A percentile compares a stretch with the other conserved stretches of the same genome.
These are phyloP conservation scores for Tubiluchus corallicola DNA, from an alignment of 2,888 invertebrate species.

Conservation along the genomic window DNA sequence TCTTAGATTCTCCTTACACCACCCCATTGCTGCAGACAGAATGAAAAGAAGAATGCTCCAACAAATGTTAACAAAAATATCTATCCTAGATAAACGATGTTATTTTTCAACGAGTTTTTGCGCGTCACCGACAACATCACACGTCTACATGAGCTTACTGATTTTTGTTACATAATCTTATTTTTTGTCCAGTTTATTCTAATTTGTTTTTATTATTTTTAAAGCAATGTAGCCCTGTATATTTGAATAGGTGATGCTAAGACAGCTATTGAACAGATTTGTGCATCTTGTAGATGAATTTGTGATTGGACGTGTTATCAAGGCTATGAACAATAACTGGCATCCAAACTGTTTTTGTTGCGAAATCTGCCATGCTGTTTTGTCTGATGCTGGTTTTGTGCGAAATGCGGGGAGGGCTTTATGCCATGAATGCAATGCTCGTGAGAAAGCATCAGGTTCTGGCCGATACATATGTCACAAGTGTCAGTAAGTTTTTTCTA, in stretches of 20 bases:
- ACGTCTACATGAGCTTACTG: too few relatives aligned
- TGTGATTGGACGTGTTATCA: constrained; percentile 94
- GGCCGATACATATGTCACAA: constrained; percentile 96
- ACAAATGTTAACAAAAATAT: too few relatives aligned
- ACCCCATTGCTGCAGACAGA: too few relatives aligned
- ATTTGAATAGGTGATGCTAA: constrained; percentile 1
- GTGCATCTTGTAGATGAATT: constrained; percentile 50
- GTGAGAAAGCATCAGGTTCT: constrained; percentile 78
- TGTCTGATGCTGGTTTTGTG: constrained; percentile 94
- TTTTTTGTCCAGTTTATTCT: too few relatives aligned
- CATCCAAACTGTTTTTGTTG: constrained; percentile 96
- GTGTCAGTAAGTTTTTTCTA: constrained; percentile 84
- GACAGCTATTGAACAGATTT: constrained; percentile 4
- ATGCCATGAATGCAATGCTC: constrained; percentile 91
- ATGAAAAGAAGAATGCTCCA: too few relatives aligned
- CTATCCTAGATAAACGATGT: too few relatives aligned
- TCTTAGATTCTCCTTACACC: too few relatives aligned
- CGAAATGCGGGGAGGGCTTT: constrained; percentile 49
- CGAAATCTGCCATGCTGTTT: constrained; percentile 68
- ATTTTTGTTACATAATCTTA: too few relatives aligned
- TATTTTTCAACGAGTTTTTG: too few relatives aligned
- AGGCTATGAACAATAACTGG: constrained; percentile 98
- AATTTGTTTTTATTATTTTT: not conserved
- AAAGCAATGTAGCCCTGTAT: not conserved
- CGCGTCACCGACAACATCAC: too few relatives aligned